Evolutionary conservation across 2,888 invertebrate genomes (phyloP).

Genomic region (Diadegma fenestrale): DNA sequence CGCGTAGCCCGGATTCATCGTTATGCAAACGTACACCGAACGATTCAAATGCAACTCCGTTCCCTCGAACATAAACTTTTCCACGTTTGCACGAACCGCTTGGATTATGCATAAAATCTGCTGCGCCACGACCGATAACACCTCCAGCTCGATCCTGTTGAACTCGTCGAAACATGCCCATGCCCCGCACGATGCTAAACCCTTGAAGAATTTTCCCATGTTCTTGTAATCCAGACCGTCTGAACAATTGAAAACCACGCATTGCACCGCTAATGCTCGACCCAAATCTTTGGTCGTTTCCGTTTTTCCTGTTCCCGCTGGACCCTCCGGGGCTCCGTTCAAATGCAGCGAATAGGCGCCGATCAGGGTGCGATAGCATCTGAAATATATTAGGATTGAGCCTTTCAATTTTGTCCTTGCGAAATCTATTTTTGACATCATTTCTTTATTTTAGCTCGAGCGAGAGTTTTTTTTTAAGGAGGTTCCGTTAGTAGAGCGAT

Average conservation of each 20-base stretch:
- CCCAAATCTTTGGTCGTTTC: conserved; percentile 97
- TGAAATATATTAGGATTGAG: conserved; percentile 53
- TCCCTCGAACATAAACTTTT: conserved; percentile 92
- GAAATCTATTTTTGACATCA: too few relatives aligned
- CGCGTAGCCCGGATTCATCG: conserved; percentile 93
- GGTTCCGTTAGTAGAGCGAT: too few relatives aligned
- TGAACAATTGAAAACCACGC: conserved; percentile 95
- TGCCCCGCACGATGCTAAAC: conserved; percentile 92
- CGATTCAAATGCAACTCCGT: conserved; percentile 91
- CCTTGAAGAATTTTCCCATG: conserved; percentile 95
- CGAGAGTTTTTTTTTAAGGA: too few relatives aligned
- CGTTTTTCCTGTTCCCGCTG: conserved; percentile 95
- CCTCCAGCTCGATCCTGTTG: conserved; percentile 94
- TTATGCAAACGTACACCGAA: conserved; percentile 92
- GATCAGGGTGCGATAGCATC: conserved; percentile 93
- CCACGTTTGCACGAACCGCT: conserved; percentile 89
- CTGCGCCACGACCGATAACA: conserved; percentile 94
- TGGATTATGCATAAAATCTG: conserved; percentile 93
- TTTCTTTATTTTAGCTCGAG: too few relatives aligned
- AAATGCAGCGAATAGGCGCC: conserved; percentile 94
- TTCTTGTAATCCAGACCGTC: conserved; percentile 94
- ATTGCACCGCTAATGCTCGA: conserved; percentile 96
- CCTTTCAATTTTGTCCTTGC: too few relatives aligned
- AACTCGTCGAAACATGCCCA: conserved; percentile 97
- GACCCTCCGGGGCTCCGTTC: conserved; percentile 94